Evolutionary conservation across 1,140 invertebrate species (phyloP), one percentile per base, ranked within the genome.

Genomic region (Achroia grisella): DNA sequence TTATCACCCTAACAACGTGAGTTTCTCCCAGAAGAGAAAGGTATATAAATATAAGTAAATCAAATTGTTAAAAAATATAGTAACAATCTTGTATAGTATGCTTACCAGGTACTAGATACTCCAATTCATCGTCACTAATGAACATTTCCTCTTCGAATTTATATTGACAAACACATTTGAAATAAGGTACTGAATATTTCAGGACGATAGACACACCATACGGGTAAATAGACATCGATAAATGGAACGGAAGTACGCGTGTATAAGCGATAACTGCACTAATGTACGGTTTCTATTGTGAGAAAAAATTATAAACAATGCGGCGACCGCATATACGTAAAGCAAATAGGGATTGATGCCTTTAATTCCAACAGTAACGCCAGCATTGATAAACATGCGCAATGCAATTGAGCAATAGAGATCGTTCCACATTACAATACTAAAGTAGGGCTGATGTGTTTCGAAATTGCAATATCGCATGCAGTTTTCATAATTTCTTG

Each of bases 221-320:
- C 60, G 49, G 42, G 62, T 57, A 71, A 71, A 62, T 62, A 58
- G 54, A 52, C 59, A 56, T 46, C 39, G 52, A 65, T 59, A 54
- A 48, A 35, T 34, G 30, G 52, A 71, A 58, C 52, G 49, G 48
- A 61, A 56, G 30, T 59, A 55, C 54, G 46, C 48, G 46, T 45
- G 39, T 37, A 29, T 8, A 13, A 33, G 32, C 29, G 35, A 43
- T 2, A 9, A 14, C 14, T 35, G 2, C 14, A 35, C 8, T 0
- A 1, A 13, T 14, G 17, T 35, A 35, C 8, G 5, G n/a, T 17
- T 23, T 23, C 17, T 6, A 23, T 23, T 6, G 6, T 3, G 17
- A 6, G 6, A 23, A 23, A 23, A 23, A 23, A 23, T 3, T 23
- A 23, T 6, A 23, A 23, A 23, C 17, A 23, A 23, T 6, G 6